These are phyloP conservation scores for Baryphthengus martii DNA, from an alignment of 2,113 vertebrate species.

Conservation along the genomic window DNA sequence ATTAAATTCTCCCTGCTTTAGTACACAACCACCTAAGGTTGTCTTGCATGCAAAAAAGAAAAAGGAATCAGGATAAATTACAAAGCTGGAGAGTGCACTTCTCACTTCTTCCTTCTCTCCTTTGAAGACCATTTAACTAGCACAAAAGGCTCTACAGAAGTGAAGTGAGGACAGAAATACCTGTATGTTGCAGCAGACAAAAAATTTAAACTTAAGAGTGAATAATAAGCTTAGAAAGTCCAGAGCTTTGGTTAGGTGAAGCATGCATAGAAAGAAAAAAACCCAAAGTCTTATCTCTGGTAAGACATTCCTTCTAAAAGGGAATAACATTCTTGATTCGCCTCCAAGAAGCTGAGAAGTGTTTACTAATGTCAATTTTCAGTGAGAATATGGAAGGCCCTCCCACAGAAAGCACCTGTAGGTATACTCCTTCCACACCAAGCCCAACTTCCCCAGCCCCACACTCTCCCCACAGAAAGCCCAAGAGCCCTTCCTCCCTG, in stretches of 20 bases:
- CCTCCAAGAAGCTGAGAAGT: background rate
- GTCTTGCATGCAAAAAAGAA: background rate
- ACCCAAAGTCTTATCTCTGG: background rate
- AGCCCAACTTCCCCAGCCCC: background rate
- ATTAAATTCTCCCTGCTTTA: background rate
- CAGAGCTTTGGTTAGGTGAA: background rate
- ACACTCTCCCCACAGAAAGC: rapidly evolving
- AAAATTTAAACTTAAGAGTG: background rate
- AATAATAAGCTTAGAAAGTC: background rate
- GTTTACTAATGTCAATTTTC: background rate
- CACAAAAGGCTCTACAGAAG: background rate
- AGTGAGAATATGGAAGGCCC: background rate
- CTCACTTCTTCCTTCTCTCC: background rate
- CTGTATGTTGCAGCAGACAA: background rate
- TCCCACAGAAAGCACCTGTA: background rate
- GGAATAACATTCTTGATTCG: background rate
- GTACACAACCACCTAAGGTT: background rate
- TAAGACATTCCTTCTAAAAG: background rate
- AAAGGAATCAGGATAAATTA: background rate
- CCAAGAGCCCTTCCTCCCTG: background rate
- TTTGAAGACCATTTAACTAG: background rate
- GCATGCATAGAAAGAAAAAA: background rate
- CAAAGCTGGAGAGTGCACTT: background rate
- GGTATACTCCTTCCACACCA: background rate
- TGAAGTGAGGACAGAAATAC: background rate